phyloP scores from a whole-genome alignment of 1,140 invertebrate species.

The Drosophila repleta region DNA sequence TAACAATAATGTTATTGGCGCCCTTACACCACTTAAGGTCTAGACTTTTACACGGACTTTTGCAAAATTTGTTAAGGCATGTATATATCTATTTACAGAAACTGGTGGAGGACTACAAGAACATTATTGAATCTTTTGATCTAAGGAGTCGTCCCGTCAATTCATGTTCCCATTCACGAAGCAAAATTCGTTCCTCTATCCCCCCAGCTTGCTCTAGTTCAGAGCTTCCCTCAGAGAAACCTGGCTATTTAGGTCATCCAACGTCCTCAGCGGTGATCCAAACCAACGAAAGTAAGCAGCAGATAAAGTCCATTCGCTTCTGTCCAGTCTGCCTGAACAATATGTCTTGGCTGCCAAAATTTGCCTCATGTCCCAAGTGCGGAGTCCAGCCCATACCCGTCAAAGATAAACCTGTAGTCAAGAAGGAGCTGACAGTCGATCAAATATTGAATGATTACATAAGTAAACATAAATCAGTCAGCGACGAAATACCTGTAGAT shows the following conservation, averaged over 20 bases:
- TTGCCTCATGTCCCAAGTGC: constrained; percentile 43
- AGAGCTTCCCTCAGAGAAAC: not conserved
- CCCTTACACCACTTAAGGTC: constrained; percentile 34
- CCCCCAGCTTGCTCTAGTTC: not conserved
- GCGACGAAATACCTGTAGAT: constrained; percentile 15
- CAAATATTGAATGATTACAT: constrained; percentile 49
- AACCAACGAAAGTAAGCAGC: constrained; percentile 8
- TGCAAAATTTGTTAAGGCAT: not conserved
- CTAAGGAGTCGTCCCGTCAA: not conserved
- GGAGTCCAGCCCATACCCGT: constrained; percentile 29
- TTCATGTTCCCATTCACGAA: not conserved
- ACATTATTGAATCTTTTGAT: constrained; percentile 19
- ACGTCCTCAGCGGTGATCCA: constrained; percentile 19
- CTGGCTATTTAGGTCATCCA: not conserved
- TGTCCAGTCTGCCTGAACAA: constrained; percentile 56
- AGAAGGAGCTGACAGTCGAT: constrained; percentile 20
- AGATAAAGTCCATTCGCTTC: constrained; percentile 48
- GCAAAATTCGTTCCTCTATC: not conserved
- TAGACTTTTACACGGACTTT: not conserved
- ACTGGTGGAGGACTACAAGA: constrained; percentile 27
- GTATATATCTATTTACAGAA: constrained; percentile 4
- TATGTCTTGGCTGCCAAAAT: constrained; percentile 66
- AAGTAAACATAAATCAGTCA: not conserved
- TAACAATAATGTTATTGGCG: not conserved
- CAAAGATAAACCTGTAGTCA: not conserved